Base-by-base conservation (phyloP, 2,113 vertebrate species). In the Pungitius pungitius region DNA sequence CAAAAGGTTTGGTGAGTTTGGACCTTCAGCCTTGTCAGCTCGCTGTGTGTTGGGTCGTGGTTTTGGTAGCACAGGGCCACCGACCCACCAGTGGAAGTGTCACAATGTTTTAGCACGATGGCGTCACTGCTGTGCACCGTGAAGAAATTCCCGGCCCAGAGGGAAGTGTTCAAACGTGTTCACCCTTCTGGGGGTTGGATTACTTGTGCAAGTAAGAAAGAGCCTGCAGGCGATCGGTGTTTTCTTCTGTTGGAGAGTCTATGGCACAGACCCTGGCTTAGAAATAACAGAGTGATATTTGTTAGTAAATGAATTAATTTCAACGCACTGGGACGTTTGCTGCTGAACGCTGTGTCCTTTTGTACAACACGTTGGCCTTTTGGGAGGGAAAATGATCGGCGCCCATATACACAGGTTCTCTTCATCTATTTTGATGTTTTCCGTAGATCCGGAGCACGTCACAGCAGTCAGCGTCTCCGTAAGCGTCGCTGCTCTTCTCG, bases 1-100 rank as follows among this genome's bases (percentile, higher is more conserved):
- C n/a, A 84, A 82, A 15, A 89, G 73, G 70, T 20, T 94, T 26
- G 89, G 96, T 98, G 90, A 94, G n/a, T n/a, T n/a, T n/a, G n/a
- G n/a, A n/a, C n/a, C n/a, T n/a, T n/a, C n/a, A n/a, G n/a, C n/a
- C n/a, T n/a, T n/a, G n/a, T n/a, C n/a, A n/a, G n/a, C n/a, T n/a
- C n/a, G n/a, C n/a, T n/a, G n/a, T n/a, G n/a, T n/a, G 22, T 18
- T 26, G 37, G 22, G n/a, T 22, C 9, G 26, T 42, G 10, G 20
- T 11, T 59, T n/a, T 8, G 39, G 57, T 7, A 57, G 51, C 55
- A 5, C 17, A 33, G 10, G 33, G 20, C 33, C 33, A 37, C 11
- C 11, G n/a, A 8, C 6, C 12, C 33, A 8, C 6, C 20, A 14
- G 20, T 37, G 33, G 14, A 59, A 59, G n/a, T 59, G 35, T 39